These are phyloP conservation scores for Procambarus clarkii DNA, from an alignment of 1,140 invertebrate species.

Conservation along the genomic window DNA sequence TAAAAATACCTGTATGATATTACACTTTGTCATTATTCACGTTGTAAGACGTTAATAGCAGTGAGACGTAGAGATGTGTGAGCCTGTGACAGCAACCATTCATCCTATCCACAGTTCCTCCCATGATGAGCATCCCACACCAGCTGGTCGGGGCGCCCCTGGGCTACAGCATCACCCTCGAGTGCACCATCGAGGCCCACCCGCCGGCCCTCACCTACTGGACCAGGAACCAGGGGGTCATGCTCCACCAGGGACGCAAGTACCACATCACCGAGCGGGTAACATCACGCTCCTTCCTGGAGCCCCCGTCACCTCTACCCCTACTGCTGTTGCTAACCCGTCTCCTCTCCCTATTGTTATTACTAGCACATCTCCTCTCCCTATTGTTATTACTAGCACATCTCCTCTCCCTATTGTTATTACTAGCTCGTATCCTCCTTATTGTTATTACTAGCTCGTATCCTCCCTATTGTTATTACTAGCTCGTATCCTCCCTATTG, in stretches of 20 bases:
- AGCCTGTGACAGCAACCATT: no score
- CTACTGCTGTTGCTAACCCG: not conserved
- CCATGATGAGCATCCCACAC: constrained; percentile 88
- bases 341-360: not conserved
- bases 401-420: no score
- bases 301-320: not conserved
- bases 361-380: no score
- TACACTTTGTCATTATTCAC: no score
- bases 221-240: constrained; percentile 46
- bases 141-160: constrained; percentile 88
- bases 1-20: no score
- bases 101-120: constrained; percentile 81
- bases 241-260: constrained; percentile 61
- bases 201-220: constrained; percentile 66
- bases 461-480: not conserved
- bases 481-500: no score
- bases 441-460: no score
- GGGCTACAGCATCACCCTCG: constrained; percentile 86
- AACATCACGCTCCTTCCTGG: not conserved
- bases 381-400: no score
- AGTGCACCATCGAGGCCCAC: constrained; percentile 78
- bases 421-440: no score
- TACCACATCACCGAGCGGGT: constrained; percentile 59
- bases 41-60: no score
- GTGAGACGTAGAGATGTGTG: no score